Conservation (phyloP, 2,888 invertebrate genomes). For the Caenorhabditis sinica region DNA sequence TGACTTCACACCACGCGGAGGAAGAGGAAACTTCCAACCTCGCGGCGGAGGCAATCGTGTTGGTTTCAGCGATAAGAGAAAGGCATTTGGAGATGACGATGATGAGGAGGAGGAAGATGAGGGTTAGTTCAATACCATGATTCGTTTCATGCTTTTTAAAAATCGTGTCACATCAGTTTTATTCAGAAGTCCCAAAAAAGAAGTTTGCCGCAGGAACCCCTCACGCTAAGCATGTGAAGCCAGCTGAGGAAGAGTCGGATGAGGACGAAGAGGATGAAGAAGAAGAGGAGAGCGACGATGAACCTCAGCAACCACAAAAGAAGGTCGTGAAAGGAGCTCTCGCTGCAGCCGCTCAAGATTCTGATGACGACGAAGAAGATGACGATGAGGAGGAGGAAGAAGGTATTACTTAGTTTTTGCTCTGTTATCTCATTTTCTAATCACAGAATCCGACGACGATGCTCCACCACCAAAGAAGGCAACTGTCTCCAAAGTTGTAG, state of each 20-base stretch:
- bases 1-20: conserved; percentile 62
- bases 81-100: conserved; percentile 67
- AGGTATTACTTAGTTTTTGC: not conserved
- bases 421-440: not conserved
- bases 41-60: conserved; percentile 52
- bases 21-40: conserved; percentile 56
- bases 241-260: conserved; percentile 39
- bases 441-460: conserved; percentile 52
- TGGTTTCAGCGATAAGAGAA: conserved; percentile 70
- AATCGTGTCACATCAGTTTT: conserved; percentile 16
- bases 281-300: conserved; percentile 69
- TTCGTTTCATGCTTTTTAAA: not conserved
- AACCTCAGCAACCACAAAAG: conserved; percentile 40
- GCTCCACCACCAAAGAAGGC: conserved; percentile 20
- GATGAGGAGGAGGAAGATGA: conserved; percentile 51
- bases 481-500: conserved; percentile 38
- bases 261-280: conserved; percentile 69
- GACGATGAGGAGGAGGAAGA: conserved; percentile 64
- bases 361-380: conserved; percentile 63
- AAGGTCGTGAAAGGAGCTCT: conserved; percentile 50
- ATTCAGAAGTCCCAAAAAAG: conserved; percentile 62
- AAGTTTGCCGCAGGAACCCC: conserved; percentile 48
- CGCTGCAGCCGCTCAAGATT: conserved; percentile 52
- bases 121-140: too few species aligned
- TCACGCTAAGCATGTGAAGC: conserved; percentile 36